phyloP scores from a whole-genome alignment of 2,113 vertebrate genomes.

The Psettodes erumei region DNA sequence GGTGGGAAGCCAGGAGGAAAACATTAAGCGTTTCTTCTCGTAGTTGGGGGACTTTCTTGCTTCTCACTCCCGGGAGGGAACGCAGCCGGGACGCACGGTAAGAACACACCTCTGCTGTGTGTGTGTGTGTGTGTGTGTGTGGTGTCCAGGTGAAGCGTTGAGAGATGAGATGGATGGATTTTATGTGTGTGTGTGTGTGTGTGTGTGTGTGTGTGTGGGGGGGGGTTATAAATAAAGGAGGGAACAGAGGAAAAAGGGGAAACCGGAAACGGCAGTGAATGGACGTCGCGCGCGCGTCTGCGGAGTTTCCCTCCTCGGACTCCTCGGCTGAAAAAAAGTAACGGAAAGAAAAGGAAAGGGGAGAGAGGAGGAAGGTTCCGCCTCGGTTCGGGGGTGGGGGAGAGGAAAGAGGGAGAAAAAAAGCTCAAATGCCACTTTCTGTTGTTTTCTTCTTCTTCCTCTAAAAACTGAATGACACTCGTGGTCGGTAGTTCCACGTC shows the following conservation, averaged over 20 bases:
- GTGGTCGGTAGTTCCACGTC: neutral
- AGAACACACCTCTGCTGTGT: neutral
- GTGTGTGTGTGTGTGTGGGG: too few species aligned
- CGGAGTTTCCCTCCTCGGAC: neutral
- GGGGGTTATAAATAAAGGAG: neutral
- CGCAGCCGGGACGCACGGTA: conserved; percentile 45
- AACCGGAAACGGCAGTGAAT: conserved; percentile 37
- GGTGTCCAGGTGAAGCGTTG: neutral
- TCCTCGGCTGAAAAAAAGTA: neutral
- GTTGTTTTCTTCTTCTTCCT: neutral
- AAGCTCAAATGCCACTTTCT: neutral
- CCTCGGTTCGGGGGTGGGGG: neutral
- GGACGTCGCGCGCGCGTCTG: neutral
- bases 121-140: neutral
- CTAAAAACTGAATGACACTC: neutral
- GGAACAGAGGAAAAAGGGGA: conserved; percentile 23
- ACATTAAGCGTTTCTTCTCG: conserved; percentile 17
- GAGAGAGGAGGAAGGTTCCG: neutral
- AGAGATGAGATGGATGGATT: neutral
- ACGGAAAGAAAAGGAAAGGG: conserved; percentile 19
- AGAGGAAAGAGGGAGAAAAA: too few species aligned
- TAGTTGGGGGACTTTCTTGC: conserved; percentile 2
- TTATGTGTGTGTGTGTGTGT: too few species aligned
- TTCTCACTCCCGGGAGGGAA: neutral
- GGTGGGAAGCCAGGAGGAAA: conserved; percentile 33